Percentiles rank a stretch among this genome's conserved stretches.
phyloP scores from a whole-genome alignment of 2,113 vertebrate species.

The Podiceps cristatus region DNA sequence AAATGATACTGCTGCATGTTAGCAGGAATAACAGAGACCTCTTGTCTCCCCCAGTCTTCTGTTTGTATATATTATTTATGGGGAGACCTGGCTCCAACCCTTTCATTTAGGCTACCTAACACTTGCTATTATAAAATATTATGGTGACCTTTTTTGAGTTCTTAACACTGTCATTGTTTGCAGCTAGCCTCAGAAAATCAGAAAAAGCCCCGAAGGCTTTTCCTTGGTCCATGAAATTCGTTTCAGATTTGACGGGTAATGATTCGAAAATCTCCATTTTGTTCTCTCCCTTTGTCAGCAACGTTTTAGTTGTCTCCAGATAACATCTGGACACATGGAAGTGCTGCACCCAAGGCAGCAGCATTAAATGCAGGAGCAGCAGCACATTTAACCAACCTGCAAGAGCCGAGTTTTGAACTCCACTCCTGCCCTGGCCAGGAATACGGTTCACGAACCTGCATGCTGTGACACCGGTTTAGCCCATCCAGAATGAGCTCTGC shows the following conservation, averaged over 20 bases:
- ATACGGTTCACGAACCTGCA: accelerated
- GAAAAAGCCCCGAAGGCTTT: slow-evolving; percentile 2
- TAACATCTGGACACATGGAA: neutral
- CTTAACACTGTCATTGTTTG: neutral
- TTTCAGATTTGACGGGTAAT: slow-evolving; percentile 44
- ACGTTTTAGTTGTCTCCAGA: neutral
- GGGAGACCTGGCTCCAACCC: neutral
- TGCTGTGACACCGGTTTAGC: accelerated
- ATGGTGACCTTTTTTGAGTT: slow-evolving; percentile 18
- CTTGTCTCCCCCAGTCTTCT: neutral
- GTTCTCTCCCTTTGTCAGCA: neutral
- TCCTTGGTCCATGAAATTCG: slow-evolving; percentile 34
- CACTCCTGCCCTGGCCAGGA: neutral
- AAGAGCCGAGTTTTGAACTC: neutral
- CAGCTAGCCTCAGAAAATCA: neutral
- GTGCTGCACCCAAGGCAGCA: neutral
- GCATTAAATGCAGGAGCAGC: neutral
- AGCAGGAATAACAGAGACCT: neutral
- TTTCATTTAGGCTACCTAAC: neutral
- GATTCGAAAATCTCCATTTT: slow-evolving; percentile 25
- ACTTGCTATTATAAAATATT: slow-evolving; percentile 22
- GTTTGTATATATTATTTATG: slow-evolving; percentile 25
- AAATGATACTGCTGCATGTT: neutral
- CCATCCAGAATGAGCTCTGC: neutral
- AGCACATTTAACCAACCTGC: neutral